Conservation (phyloP, 2,113 vertebrate genomes). For the Mastomys coucha region DNA sequence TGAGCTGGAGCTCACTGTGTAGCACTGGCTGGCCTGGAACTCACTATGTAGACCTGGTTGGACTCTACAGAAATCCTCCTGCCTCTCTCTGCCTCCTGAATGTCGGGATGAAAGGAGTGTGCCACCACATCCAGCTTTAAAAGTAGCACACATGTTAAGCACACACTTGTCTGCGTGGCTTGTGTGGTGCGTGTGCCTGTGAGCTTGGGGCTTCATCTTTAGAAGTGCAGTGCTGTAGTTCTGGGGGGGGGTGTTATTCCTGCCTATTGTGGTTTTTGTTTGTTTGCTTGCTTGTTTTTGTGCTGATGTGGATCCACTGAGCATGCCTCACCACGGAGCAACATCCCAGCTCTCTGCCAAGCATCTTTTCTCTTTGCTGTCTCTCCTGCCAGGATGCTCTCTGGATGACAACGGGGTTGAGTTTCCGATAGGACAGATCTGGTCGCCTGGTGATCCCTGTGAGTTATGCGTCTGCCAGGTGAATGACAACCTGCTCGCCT, state of each 20-base stretch:
- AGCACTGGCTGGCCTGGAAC: neutral
- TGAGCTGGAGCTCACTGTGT: neutral
- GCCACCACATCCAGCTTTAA: neutral
- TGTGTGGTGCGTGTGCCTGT: neutral
- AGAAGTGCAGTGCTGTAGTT: neutral
- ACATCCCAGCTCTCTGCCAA: neutral
- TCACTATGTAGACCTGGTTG: neutral
- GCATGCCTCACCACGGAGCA: neutral
- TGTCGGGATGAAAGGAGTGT: neutral
- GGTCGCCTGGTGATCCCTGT: slow-evolving; percentile 92
- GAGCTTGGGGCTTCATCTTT: neutral
- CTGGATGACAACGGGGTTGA: slow-evolving; percentile 90
- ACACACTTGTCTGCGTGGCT: neutral
- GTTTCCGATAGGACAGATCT: slow-evolving; percentile 91
- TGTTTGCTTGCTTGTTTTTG: neutral
- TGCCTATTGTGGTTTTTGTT: too few relatives aligned
- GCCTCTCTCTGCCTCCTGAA: neutral
- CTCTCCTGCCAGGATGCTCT: slow-evolving; percentile 85
- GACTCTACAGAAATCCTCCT: neutral
- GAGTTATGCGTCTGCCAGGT: slow-evolving; percentile 93
- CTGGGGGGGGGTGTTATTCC: rapidly evolving
- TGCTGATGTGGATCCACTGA: neutral
- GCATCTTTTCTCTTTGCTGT: neutral
- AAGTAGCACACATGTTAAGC: neutral
- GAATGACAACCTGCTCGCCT: slow-evolving; percentile 88